Percentiles rank a stretch among this genome's conserved stretches.
phyloP scores from a whole-genome alignment of 2,888 invertebrate species.

The Harpalus rufipes region DNA sequence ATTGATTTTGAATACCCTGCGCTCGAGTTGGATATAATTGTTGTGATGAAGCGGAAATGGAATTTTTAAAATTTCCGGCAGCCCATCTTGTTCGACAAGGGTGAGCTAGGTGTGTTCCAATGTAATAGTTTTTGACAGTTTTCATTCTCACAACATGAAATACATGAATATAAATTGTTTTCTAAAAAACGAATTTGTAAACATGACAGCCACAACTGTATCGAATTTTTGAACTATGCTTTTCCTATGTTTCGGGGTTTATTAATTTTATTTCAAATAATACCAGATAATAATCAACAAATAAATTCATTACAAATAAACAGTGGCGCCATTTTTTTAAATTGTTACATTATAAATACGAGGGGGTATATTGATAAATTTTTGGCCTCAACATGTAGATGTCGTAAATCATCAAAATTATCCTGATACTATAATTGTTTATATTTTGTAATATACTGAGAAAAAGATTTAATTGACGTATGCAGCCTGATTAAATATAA shows the following conservation, averaged over 20 bases:
- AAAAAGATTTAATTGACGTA: too few relatives aligned
- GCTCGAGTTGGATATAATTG: conserved; percentile 32
- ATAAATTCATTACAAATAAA: too few relatives aligned
- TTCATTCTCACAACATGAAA: conserved; percentile 15
- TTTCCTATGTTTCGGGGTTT: not conserved
- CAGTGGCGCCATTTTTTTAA: too few relatives aligned
- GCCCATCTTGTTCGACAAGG: conserved; percentile 36
- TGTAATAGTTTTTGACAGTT: conserved; percentile 53
- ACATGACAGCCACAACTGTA: conserved; percentile 32
- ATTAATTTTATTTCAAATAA: too few relatives aligned
- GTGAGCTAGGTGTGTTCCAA: conserved; percentile 13
- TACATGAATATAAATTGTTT: conserved; percentile 50
- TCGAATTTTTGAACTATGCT: not conserved
- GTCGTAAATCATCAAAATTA: too few relatives aligned
- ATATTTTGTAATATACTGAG: too few relatives aligned
- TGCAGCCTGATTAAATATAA: too few relatives aligned
- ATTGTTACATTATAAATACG: too few relatives aligned
- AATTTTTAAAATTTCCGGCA: conserved; percentile 45
- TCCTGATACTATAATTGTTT: too few relatives aligned
- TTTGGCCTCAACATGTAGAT: too few relatives aligned
- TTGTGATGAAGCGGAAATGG: conserved; percentile 31
- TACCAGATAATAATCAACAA: too few relatives aligned
- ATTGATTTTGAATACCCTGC: conserved; percentile 43
- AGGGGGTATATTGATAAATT: too few relatives aligned
- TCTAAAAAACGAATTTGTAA: conserved; percentile 41